Evolutionary conservation across 2,113 vertebrate genomes (phyloP).

Genomic region (Rhadina sibilatrix): DNA sequence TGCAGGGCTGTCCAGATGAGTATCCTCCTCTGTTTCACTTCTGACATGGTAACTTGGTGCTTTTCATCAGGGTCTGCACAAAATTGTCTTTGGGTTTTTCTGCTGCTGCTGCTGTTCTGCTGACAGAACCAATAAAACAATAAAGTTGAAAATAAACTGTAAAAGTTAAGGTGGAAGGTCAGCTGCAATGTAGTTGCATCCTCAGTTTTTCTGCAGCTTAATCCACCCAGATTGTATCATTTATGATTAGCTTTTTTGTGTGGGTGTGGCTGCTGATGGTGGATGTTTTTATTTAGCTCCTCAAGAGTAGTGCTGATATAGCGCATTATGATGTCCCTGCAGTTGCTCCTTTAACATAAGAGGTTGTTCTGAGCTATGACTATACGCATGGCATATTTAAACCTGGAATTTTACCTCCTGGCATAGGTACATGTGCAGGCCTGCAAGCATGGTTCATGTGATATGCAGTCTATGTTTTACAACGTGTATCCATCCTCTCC

Average conservation of each 20-base stretch:
- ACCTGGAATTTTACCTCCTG: not conserved
- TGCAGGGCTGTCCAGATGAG: fast-evolving
- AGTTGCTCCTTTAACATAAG: not conserved
- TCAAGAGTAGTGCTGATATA: not conserved
- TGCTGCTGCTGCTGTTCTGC: not conserved
- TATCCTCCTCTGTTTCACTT: not conserved
- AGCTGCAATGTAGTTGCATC: not conserved
- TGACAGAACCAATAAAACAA: not conserved
- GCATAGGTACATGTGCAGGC: not conserved
- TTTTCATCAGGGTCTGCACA: not conserved
- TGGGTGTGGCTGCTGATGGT: not conserved
- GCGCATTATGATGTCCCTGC: not conserved
- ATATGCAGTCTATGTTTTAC: not conserved
- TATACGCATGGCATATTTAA: not conserved
- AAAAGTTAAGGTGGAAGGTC: not conserved
- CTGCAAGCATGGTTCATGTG: not conserved
- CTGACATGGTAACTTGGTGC: not conserved
- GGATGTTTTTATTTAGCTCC: not conserved
- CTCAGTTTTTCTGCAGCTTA: not conserved
- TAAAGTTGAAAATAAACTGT: not conserved
- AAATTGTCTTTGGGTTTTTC: not conserved
- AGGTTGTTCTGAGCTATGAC: not conserved
- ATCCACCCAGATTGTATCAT: not conserved
- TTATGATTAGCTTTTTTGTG: not conserved
- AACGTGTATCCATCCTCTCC: not conserved